Percentiles rank a stretch among this genome's conserved stretches.
phyloP scores from a whole-genome alignment of 1,140 invertebrate genomes.

The Drosophila elegans region DNA sequence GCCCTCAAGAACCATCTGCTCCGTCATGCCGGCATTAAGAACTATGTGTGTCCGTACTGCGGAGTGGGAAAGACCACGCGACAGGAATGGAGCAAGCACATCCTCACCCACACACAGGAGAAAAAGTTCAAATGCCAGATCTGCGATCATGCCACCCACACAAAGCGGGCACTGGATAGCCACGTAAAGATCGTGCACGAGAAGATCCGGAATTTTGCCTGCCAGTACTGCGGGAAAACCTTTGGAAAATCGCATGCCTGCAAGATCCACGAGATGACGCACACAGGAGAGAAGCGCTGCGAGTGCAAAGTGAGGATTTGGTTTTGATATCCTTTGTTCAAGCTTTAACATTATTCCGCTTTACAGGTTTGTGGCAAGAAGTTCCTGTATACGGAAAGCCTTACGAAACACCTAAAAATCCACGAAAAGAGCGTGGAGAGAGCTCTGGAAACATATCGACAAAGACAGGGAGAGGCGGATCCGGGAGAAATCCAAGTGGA shows the following conservation, averaged over 20 bases:
- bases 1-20: conserved; percentile 78
- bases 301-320: conserved; percentile 66
- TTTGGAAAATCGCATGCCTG: conserved; percentile 82
- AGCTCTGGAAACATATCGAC: conserved; percentile 72
- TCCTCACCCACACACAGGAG: conserved; percentile 77
- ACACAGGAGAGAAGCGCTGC: conserved; percentile 85
- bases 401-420: conserved; percentile 77
- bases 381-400: conserved; percentile 71
- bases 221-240: conserved; percentile 80
- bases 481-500: conserved; percentile 21
- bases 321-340: not conserved
- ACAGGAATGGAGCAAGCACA: conserved; percentile 80
- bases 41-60: conserved; percentile 81
- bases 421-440: conserved; percentile 78
- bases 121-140: conserved; percentile 78
- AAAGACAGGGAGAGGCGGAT: conserved; percentile 58
- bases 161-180: conserved; percentile 69
- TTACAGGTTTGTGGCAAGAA: conserved; percentile 63
- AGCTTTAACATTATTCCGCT: not conserved
- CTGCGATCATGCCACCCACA: conserved; percentile 77
- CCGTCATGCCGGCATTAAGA: conserved; percentile 80
- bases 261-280: conserved; percentile 83
- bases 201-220: conserved; percentile 73
- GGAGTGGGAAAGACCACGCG: conserved; percentile 80
- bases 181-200: conserved; percentile 82